phyloP scores from a whole-genome alignment of 2,888 invertebrate genomes.

The Athalia rosae region DNA sequence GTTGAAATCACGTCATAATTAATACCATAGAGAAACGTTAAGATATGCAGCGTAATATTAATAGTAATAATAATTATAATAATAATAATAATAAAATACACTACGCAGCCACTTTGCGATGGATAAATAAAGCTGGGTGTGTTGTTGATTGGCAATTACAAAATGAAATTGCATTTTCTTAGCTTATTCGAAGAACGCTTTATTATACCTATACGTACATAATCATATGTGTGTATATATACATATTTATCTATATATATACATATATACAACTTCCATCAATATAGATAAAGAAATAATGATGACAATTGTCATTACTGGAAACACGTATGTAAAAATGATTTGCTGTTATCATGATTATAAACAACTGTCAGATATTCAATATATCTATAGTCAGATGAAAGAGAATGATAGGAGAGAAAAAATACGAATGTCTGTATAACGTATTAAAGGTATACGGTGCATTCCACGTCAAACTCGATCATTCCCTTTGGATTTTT shows the following conservation, averaged over 20 bases:
- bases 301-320: constrained; percentile 6
- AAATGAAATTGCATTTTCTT: constrained; percentile 23
- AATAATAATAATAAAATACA: too few relatives aligned
- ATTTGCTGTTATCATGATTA: neutral
- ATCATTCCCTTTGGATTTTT: too few relatives aligned
- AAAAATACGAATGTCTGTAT: constrained; percentile 46
- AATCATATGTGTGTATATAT: too few relatives aligned
- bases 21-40: neutral
- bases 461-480: too few relatives aligned
- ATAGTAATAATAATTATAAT: too few relatives aligned
- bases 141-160: constrained; percentile 13
- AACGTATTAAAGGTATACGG: too few relatives aligned
- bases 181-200: constrained; percentile 2
- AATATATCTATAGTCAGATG: too few relatives aligned
- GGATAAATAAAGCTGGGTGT: neutral
- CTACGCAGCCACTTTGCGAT: neutral
- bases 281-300: neutral
- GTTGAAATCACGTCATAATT: neutral
- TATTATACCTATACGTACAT: neutral
- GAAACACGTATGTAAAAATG: constrained; percentile 7
- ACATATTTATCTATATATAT: too few relatives aligned
- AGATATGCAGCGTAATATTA: neutral
- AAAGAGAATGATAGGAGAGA: constrained; percentile 53
- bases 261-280: too few relatives aligned
- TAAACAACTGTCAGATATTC: neutral